Evolutionary conservation across 2,797 vertebrate genomes (phyloP), one percentile per base, ranked within the genome.

Genomic region (Bryconaethiops microstoma): DNA sequence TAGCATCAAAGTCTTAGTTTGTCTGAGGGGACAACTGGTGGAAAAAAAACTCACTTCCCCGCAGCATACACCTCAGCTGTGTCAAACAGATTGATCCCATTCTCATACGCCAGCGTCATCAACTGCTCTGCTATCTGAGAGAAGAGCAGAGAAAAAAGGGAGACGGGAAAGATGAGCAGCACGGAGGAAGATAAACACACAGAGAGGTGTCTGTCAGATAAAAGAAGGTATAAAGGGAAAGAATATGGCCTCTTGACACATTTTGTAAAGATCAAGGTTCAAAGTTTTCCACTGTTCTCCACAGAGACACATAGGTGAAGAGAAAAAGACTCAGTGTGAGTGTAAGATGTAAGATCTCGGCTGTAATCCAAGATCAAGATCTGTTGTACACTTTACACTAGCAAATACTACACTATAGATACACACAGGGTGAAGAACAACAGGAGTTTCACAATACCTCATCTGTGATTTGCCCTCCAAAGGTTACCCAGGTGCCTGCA

Each of bases 11-110:
- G 17, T 13, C 16, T 19, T 63, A 10, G 21, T 12, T 14, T 54
- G 25, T 23, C 42, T 29, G 76, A 8, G 62, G 35, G 45, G 10
- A 67, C 39, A 76, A 8, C 7, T 25, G 19, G 67, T 57, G 70
- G 74, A 59, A 25, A 76, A 29, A 29, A 29, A 29, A 90, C 97
- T 84, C 91, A 98, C 97, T 95, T 97, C 85, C 97, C 97, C 0
- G 95, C 96, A 0, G 93, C 95, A 0, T 98, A 99, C 78, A 98
- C 96, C 78, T 99, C 97, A 1, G 97, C 97, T 0, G 97, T 99
- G 89, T 99, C 97, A 0, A 98, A 99, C 81, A 99, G 94, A 87
- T 99, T 99, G 91, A 99, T 97, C 81, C 97, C 97, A 0, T 95
- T 98, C 87, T 98, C 96, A 0, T 99, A 99, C 2, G 97, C 97